Evolutionary conservation across 2,113 vertebrate genomes (phyloP).

Genomic region (Rattus rattus): DNA sequence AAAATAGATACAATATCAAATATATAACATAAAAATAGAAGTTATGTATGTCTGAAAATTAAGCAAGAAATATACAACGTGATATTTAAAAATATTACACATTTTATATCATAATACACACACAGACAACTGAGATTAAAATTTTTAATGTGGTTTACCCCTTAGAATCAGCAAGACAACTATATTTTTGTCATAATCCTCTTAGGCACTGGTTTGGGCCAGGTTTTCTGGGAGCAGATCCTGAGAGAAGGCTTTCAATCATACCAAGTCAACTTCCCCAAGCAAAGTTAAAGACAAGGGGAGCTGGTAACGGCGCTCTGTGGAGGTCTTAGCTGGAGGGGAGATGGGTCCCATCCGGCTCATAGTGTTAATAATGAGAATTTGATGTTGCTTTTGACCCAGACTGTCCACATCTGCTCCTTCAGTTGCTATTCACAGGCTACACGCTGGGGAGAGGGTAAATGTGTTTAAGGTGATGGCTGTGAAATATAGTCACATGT

Average conservation of each 20-base stretch:
- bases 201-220: not conserved
- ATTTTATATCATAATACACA: not conserved
- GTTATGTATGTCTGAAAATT: not conserved
- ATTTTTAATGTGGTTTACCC: not conserved
- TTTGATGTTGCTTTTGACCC: not conserved
- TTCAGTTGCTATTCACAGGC: accelerated
- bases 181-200: not conserved
- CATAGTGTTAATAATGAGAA: not conserved
- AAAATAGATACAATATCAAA: no score
- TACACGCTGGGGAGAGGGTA: not conserved
- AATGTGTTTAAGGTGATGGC: not conserved
- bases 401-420: no score
- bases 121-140: not conserved
- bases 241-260: not conserved
- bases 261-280: not conserved
- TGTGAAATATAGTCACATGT: not conserved
- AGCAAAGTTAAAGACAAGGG: not conserved
- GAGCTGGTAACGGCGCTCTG: no score
- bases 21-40: no score
- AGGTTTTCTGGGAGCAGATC: not conserved
- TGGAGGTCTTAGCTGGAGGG: not conserved
- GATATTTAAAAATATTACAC: not conserved
- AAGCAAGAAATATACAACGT: not conserved
- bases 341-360: no score
- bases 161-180: not conserved